Base-by-base conservation (phyloP, 1,140 invertebrate species). In the Berghia stephanieae region DNA sequence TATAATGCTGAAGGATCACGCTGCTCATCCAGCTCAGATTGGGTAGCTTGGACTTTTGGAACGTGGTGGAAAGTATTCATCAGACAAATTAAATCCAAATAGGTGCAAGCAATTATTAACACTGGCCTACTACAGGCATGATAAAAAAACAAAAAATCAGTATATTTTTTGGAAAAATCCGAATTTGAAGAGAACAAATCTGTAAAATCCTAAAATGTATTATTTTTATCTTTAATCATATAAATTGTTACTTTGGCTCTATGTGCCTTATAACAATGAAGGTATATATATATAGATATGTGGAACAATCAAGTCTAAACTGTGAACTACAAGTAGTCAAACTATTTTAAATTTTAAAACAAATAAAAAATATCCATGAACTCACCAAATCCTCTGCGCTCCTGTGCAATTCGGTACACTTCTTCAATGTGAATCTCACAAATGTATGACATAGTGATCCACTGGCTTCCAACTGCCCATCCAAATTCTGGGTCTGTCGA, bases 391-490 rank as follows among this genome's bases (percentile, higher is more conserved):
- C 68, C 74, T 49, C 74, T 8, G 27, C 3, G 8, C 27, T 76
- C 24, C 34, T 76, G 74, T 8, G 68, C 2, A 68, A 76, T 76
- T 36, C 63, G 44, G 34, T 67, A 76, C 21, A 76, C 74, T 16
- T 76, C 74, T 67, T 76, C 42, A 8, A 68, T 31, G 27, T 44
- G 67, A 18, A 76, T 76, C 55, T 76, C 74, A 76, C 74, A 76
- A 21, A 76, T 76, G 63, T 27, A 76, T 5, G 60, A 57, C 67
- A 46, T 67, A 38, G 2, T 1, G 16, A 31, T 38, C n/a, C 34
- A 21, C 1, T 1, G 13, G 1, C 1, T 2, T 43, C 60, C 57
- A n/a, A 60, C 27, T n/a, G 13, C 34, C 74, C 74, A 76, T 31
- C 27, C 31, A 68, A 43, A 76, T 21, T 76, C 74, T n/a, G n/a